Base-by-base conservation (phyloP, 2,113 vertebrate genomes). In the Alethe castanea region DNA sequence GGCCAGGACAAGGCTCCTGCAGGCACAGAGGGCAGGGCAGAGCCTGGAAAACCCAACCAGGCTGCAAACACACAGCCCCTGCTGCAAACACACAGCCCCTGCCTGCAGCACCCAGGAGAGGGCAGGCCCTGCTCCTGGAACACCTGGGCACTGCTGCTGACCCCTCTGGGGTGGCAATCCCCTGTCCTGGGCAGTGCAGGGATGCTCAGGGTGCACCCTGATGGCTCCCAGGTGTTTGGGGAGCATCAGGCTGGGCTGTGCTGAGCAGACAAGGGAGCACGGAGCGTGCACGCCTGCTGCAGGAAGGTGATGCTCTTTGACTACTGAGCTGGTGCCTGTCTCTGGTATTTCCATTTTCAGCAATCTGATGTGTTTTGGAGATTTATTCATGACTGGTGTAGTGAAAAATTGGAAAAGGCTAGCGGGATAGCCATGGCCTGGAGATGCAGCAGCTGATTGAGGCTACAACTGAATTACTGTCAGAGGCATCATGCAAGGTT, bases 401-500 rank as follows among this genome's bases (percentile, higher is more conserved):
- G 97, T 97, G 97, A 97, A 94, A 97, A 97, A 97, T 97, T 97
- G 97, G 97, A 97, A 97, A 97, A 97, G 94, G 89, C 95, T 65
- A 69, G 86, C 16, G 1, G 93, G 97, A 29, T 54, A 90, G 94
- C 92, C 95, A n/a, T 79, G 87, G 94, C 82, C 77, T 79, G 84
- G 85, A 97, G 97, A 97, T 97, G 29, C 93, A 85, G 92, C 80
- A 33, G 38, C 91, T 69, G 96, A 97, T 97, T 81, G 91, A 64
- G 65, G 80, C 93, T 96, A 92, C 96, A 94, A 90, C 57, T 72
- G 92, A 96, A 95, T 86, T 84, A 54, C 92, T 76, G 95, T 95
- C 96, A 95, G 74, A 86, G 90, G 73, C 94, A 94, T 77, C 94
- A 93, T 42, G 94, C 88, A 72, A 94, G 93, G 88, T 71, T 96